Percentiles rank a stretch among this genome's conserved stretches.
Evolutionary conservation across 2,888 invertebrate genomes (phyloP).

Genomic region (Tinea trinotella): DNA sequence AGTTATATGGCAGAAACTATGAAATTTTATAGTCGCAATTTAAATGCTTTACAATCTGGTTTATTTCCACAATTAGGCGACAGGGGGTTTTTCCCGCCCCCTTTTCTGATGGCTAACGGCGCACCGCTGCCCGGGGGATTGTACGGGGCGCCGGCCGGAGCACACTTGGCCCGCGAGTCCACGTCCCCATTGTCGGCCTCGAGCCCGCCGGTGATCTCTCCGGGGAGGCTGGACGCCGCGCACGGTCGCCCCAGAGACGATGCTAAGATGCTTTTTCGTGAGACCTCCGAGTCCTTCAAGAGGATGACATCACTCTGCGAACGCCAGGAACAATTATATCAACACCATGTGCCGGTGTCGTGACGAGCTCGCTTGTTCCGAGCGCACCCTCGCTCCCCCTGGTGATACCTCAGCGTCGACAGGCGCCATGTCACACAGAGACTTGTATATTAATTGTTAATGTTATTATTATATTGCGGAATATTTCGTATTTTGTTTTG

Average conservation of each 20-base stretch:
- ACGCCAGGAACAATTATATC: conserved; percentile 67
- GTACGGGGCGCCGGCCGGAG: conserved; percentile 54
- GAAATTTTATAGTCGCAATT: conserved; percentile 64
- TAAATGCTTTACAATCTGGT: conserved; percentile 56
- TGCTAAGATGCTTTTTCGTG: conserved; percentile 68
- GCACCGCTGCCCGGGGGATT: conserved; percentile 46
- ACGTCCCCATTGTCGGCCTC: conserved; percentile 62
- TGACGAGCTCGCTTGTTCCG: conserved; percentile 51
- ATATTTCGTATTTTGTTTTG: conserved; percentile 68
- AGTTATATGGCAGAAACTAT: conserved; percentile 64
- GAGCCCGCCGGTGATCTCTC: conserved; percentile 62
- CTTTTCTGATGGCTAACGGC: conserved; percentile 58
- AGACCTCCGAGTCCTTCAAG: conserved; percentile 65
- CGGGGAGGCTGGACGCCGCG: conserved; percentile 58
- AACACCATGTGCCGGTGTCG: conserved; percentile 70
- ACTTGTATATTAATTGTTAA: conserved; percentile 66
- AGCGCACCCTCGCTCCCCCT: conserved; percentile 42
- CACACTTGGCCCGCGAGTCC: conserved; percentile 58
- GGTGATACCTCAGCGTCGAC: conserved; percentile 45
- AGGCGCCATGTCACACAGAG: conserved; percentile 34
- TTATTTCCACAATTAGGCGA: conserved; percentile 57
- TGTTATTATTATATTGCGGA: conserved; percentile 58
- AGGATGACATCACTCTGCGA: conserved; percentile 69
- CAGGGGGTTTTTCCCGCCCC: conserved; percentile 55
- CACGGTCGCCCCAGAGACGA: conserved; percentile 58